Evolutionary conservation across 2,113 vertebrate genomes (phyloP).

Genomic region (Pseudopodoces humilis): DNA sequence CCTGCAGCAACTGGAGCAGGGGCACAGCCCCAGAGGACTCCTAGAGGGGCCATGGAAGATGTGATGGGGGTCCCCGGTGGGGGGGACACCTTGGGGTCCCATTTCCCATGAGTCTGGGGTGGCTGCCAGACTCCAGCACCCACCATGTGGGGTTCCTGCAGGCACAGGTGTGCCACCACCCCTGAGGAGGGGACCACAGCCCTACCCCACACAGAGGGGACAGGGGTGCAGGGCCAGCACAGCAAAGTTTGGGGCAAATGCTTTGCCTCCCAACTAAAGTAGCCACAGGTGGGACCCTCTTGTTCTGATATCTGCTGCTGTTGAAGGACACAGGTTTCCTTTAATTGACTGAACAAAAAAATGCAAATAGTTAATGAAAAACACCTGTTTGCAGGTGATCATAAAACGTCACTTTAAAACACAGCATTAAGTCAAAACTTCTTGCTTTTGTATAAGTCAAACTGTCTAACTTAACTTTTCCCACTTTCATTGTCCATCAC

Average conservation of each 20-base stretch:
- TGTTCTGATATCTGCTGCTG: neutral
- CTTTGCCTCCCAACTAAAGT: neutral
- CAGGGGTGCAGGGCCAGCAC: neutral
- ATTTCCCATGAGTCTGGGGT: accelerated
- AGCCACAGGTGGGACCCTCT: neutral
- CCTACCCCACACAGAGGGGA: accelerated
- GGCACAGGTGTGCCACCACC: neutral
- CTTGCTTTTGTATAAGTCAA: accelerated
- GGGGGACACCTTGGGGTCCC: neutral
- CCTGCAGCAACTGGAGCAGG: neutral
- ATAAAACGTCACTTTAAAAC: neutral
- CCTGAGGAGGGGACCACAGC: neutral
- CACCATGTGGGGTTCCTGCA: accelerated
- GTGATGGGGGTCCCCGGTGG: accelerated
- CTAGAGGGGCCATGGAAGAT: accelerated
- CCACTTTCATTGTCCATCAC: accelerated
- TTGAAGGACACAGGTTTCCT: neutral
- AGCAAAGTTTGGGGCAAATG: accelerated
- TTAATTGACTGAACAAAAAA: neutral
- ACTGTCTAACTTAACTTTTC: neutral
- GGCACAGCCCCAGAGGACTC: neutral
- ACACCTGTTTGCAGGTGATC: neutral
- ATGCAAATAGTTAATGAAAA: neutral
- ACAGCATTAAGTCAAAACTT: neutral
- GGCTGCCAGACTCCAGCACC: neutral